These are phyloP conservation scores for Sycophila sp. DNA, from an alignment of 1,140 invertebrate species.

Conservation along the genomic window DNA sequence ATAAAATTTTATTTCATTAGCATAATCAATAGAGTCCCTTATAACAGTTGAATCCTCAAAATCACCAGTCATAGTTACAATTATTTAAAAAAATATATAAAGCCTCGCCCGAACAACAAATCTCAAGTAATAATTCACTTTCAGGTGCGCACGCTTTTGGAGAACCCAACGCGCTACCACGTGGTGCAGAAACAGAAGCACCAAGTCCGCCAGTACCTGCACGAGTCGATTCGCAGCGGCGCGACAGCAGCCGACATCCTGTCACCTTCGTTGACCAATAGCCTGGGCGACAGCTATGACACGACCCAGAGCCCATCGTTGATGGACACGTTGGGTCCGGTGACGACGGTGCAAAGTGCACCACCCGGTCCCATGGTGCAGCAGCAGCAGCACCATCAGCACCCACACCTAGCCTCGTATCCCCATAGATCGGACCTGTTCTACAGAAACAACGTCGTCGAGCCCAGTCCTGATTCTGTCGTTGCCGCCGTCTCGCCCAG, in stretches of 20 bases:
- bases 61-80: no score
- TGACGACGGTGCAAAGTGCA: constrained; percentile 58
- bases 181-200: constrained; percentile 89
- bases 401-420: constrained; percentile 45
- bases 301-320: constrained; percentile 40
- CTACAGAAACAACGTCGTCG: constrained; percentile 50
- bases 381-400: constrained; percentile 12
- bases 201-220: constrained; percentile 87
- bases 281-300: background rate
- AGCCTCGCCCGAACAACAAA: no score
- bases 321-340: constrained; percentile 45
- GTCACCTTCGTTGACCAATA: constrained; percentile 3
- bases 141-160: constrained; percentile 83
- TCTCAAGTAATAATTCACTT: background rate
- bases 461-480: constrained; percentile 68
- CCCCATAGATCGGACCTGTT: constrained; percentile 50
- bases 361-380: constrained; percentile 53
- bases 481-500: constrained; percentile 75
- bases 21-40: no score
- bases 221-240: constrained; percentile 73
- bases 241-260: constrained; percentile 41
- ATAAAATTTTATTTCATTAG: no score
- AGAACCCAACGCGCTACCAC: constrained; percentile 92
- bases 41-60: no score
- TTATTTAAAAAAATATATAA: no score